Conservation (phyloP, 2,113 vertebrate species). For the Odontesthes bonariensis region DNA sequence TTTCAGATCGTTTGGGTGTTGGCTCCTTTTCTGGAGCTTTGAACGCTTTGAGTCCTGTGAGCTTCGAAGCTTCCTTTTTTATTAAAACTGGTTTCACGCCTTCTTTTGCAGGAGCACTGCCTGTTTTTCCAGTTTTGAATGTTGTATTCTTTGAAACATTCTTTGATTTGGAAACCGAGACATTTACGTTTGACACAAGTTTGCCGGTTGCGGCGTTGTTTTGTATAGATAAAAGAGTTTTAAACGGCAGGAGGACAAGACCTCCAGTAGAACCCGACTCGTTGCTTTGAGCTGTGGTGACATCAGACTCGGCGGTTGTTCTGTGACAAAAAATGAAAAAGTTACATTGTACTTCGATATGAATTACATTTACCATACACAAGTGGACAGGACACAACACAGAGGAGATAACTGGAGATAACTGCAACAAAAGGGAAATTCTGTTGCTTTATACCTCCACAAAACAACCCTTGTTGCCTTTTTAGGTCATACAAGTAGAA, state of each 20-base stretch:
- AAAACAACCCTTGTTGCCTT: no score
- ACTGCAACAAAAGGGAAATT: no score
- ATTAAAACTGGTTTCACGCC: neutral
- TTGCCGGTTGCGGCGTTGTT: neutral
- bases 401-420: no score
- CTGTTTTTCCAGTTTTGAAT: neutral
- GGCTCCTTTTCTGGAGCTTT: neutral
- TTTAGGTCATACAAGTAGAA: no score
- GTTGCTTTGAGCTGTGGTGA: neutral
- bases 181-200: conserved; percentile 14
- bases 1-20: neutral
- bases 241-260: neutral
- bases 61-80: neutral
- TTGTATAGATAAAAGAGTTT: conserved; percentile 1
- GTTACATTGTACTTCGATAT: no score
- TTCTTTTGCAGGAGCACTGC: neutral
- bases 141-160: neutral
- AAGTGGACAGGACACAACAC: no score
- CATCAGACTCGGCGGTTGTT: neutral
- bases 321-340: neutral
- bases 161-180: conserved; percentile 16
- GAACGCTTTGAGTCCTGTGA: neutral
- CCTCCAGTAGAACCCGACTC: neutral
- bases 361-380: no score
- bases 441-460: no score